Evolutionary conservation across 2,888 invertebrate species (phyloP).

Genomic region (Creontiades dilutus): DNA sequence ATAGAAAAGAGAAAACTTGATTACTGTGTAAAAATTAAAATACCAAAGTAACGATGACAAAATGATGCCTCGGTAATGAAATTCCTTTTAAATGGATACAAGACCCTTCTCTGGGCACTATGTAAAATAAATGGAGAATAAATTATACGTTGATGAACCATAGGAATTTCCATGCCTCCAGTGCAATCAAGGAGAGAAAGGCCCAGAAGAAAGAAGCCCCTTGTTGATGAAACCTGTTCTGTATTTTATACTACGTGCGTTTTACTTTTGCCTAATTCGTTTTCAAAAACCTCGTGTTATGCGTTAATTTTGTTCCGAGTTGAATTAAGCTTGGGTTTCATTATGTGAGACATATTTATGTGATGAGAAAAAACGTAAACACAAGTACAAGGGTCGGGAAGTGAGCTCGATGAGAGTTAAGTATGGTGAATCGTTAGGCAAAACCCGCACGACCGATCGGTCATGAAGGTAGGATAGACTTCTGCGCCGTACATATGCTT

Average conservation of each 20-base stretch:
- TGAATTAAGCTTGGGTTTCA: too few species aligned
- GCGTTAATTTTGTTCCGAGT: not conserved
- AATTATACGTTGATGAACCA: conserved; percentile 36
- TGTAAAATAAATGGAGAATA: conserved; percentile 28
- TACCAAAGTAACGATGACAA: conserved; percentile 27
- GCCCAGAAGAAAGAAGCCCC: not conserved
- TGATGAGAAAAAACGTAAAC: too few species aligned
- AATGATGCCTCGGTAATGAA: conserved; percentile 21
- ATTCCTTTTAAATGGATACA: conserved; percentile 16
- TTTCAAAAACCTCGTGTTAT: not conserved
- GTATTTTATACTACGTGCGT: not conserved
- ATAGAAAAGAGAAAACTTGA: not conserved
- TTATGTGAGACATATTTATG: too few species aligned
- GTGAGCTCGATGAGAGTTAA: too few species aligned
- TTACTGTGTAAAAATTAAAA: not conserved
- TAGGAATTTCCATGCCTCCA: conserved; percentile 14
- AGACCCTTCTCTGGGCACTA: not conserved
- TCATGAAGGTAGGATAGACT: too few species aligned
- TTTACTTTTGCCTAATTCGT: not conserved
- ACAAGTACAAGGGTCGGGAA: too few species aligned
- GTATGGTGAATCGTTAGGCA: too few species aligned
- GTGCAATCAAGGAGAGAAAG: conserved; percentile 19
- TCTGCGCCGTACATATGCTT: too few species aligned
- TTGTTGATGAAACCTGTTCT: conserved; percentile 1
- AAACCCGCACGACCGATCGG: too few species aligned